phyloP scores from a whole-genome alignment of 2,113 vertebrate species.

The Henicopernis longicauda region DNA sequence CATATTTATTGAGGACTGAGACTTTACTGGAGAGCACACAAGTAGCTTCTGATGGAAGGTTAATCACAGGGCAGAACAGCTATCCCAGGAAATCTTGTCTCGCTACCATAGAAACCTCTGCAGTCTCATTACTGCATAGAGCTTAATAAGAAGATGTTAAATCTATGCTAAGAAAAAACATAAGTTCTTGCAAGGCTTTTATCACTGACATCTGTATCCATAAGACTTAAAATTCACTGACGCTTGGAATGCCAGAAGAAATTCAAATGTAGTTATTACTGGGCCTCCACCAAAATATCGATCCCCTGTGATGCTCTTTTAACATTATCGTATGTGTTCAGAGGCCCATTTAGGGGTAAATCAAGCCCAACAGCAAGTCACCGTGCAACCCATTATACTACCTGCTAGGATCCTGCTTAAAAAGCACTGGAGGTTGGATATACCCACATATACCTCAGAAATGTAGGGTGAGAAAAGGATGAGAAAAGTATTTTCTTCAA shows the following conservation, averaged over 20 bases:
- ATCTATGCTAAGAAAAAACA: rapidly evolving
- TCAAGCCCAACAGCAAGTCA: background rate
- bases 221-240: background rate
- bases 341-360: background rate
- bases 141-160: background rate
- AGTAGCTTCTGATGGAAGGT: background rate
- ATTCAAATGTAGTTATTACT: background rate
- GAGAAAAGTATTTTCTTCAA: background rate
- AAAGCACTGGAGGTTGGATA: background rate
- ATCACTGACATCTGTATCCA: background rate
- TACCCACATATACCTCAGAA: background rate
- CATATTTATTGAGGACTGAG: background rate
- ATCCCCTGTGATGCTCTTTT: background rate
- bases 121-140: background rate
- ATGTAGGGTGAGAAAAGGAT: background rate
- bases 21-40: background rate
- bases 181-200: background rate
- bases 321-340: background rate
- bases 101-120: background rate
- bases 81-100: background rate
- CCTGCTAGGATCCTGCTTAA: background rate
- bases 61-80: background rate
- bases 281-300: background rate
- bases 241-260: background rate
- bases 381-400: rapidly evolving